These are phyloP conservation scores for Pyrrhia umbra DNA, from an alignment of 2,888 invertebrate genomes.

Conservation along the genomic window DNA sequence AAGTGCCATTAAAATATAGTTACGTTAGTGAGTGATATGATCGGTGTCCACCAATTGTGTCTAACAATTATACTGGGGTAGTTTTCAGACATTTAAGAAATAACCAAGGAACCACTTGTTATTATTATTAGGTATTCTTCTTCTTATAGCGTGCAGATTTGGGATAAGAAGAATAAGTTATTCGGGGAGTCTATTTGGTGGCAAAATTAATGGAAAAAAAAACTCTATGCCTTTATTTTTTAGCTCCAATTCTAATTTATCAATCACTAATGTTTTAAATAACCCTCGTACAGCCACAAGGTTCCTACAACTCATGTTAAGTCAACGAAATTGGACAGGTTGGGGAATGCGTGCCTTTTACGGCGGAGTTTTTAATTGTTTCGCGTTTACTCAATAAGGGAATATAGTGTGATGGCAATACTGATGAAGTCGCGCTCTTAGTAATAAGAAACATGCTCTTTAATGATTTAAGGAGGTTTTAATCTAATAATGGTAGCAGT, in stretches of 20 bases:
- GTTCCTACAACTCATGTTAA: constrained; percentile 57
- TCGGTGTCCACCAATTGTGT: too few relatives aligned
- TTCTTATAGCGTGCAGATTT: too few relatives aligned
- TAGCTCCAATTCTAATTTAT: neutral
- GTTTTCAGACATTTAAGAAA: too few relatives aligned
- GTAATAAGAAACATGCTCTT: constrained; percentile 16
- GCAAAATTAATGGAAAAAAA: neutral
- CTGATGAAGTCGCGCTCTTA: constrained; percentile 43
- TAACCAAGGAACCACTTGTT: too few relatives aligned
- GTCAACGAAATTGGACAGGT: constrained; percentile 59
- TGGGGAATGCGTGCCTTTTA: constrained; percentile 29
- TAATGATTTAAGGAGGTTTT: constrained; percentile 27
- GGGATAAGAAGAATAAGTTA: too few relatives aligned
- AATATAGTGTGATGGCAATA: constrained; percentile 49
- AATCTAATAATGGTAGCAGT: constrained; percentile 32
- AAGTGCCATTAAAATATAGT: too few relatives aligned
- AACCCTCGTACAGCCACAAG: constrained; percentile 14
- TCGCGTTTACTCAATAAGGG: constrained; percentile 40
- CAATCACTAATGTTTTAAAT: constrained; percentile 15
- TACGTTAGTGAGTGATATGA: too few relatives aligned
- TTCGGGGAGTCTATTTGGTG: neutral
- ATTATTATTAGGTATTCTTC: too few relatives aligned
- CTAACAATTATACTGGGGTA: too few relatives aligned
- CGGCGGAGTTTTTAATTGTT: constrained; percentile 52
- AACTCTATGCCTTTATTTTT: neutral